These are phyloP conservation scores for Apamea epomidion DNA, from an alignment of 2,888 invertebrate species.

Conservation along the genomic window DNA sequence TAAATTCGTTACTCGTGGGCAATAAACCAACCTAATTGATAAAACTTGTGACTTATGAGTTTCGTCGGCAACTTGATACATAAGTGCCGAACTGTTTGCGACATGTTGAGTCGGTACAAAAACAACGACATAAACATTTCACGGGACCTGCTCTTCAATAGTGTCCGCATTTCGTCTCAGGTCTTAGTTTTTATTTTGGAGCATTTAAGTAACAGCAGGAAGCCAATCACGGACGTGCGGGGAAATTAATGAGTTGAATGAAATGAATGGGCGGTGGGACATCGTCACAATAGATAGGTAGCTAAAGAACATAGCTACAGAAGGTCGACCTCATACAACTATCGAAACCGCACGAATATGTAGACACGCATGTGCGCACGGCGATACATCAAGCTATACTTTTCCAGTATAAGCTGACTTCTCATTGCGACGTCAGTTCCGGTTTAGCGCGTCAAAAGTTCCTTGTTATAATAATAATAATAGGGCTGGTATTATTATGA, in stretches of 20 bases:
- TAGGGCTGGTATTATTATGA: no score
- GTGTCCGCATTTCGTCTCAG: constrained; percentile 23
- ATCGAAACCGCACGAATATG: background rate
- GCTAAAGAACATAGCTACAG: background rate
- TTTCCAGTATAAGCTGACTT: no score
- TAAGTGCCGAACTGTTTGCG: constrained; percentile 20
- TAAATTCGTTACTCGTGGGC: constrained; percentile 29
- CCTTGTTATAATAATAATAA: no score
- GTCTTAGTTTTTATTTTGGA: constrained; percentile 32
- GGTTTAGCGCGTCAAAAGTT: background rate
- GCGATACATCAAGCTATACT: no score
- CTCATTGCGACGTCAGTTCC: background rate
- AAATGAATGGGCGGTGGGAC: constrained; percentile 56
- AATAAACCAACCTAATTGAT: constrained; percentile 45
- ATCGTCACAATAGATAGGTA: constrained; percentile 11
- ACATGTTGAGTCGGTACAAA: constrained; percentile 39
- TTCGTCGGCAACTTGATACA: background rate
- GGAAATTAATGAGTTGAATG: constrained; percentile 66
- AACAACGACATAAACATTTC: constrained; percentile 63
- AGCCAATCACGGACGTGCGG: constrained; percentile 50
- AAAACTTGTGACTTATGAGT: constrained; percentile 36
- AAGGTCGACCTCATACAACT: background rate
- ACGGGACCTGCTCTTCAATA: constrained; percentile 37
- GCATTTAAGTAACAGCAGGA: constrained; percentile 58
- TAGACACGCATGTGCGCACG: no score